A percentile compares a stretch with the other conserved stretches of the same genome.
phyloP scores from a whole-genome alignment of 2,113 vertebrate genomes.

The Electrona antarctica region DNA sequence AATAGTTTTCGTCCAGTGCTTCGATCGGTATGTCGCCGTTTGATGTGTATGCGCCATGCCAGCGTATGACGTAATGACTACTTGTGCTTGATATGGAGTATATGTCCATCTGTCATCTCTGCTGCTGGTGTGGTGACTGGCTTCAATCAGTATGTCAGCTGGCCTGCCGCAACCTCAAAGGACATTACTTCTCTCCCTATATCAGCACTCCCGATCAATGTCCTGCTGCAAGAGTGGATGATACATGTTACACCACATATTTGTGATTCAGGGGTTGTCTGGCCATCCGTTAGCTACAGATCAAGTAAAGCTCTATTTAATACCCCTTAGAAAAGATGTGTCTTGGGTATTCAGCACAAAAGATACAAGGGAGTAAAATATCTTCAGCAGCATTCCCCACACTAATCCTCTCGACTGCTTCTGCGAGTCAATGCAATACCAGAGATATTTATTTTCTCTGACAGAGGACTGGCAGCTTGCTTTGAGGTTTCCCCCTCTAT shows the following conservation, averaged over 20 bases:
- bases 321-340: constrained; percentile 28
- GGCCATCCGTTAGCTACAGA: constrained; percentile 14
- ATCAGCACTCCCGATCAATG: constrained; percentile 21
- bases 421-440: constrained; percentile 41
- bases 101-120: constrained; percentile 25
- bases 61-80: too few species aligned
- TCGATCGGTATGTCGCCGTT: too few species aligned
- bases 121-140: constrained; percentile 25
- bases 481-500: constrained; percentile 18
- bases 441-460: constrained; percentile 34
- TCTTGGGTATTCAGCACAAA: constrained; percentile 21
- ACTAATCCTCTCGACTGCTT: constrained; percentile 44
- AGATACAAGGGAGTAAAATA: constrained; percentile 13
- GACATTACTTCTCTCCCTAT: neutral
- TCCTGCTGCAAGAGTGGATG: neutral
- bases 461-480: constrained; percentile 34
- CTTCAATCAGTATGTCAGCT: constrained; percentile 1
- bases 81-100: too few species aligned
- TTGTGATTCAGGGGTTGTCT: constrained; percentile 15
- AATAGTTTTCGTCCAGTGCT: too few species aligned
- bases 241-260: neutral
- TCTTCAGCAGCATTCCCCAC: constrained; percentile 20
- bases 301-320: constrained; percentile 36
- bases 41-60: too few species aligned
- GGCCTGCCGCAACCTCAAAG: constrained; percentile 7